phyloP scores from a whole-genome alignment of 1,140 invertebrate genomes.

The Papilio polyxenes region DNA sequence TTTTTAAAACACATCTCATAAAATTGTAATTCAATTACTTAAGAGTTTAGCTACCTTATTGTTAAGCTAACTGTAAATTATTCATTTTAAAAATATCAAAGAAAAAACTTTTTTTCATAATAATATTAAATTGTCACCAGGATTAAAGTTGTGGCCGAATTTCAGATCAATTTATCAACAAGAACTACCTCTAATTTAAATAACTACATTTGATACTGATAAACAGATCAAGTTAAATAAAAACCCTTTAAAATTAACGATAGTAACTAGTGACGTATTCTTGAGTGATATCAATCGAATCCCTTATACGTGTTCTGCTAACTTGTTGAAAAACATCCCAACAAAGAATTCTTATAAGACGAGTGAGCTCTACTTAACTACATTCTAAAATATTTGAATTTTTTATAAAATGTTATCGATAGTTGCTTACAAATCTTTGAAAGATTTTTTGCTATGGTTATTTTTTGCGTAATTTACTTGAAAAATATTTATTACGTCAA shows the following conservation, averaged over 20 bases:
- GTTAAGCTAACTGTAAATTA: background rate
- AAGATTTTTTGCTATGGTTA: background rate
- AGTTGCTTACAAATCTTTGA: background rate
- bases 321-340: background rate
- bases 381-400: background rate
- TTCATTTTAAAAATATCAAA: too few species aligned
- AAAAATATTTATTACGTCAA: background rate
- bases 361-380: background rate
- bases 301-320: background rate
- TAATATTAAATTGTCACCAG: too few species aligned
- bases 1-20: background rate
- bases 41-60: background rate
- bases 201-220: too few species aligned
- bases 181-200: too few species aligned
- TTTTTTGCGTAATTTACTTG: background rate
- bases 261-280: background rate
- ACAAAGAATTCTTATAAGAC: slow-evolving; percentile 2
- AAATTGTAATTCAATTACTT: background rate
- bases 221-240: too few species aligned
- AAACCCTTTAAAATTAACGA: background rate
- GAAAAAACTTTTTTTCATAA: too few species aligned
- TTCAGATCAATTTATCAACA: too few species aligned
- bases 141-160: too few species aligned
- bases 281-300: background rate
- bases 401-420: slow-evolving; percentile 4